phyloP scores from a whole-genome alignment of 2,797 vertebrate genomes.

The Amazona ochrocephala region DNA sequence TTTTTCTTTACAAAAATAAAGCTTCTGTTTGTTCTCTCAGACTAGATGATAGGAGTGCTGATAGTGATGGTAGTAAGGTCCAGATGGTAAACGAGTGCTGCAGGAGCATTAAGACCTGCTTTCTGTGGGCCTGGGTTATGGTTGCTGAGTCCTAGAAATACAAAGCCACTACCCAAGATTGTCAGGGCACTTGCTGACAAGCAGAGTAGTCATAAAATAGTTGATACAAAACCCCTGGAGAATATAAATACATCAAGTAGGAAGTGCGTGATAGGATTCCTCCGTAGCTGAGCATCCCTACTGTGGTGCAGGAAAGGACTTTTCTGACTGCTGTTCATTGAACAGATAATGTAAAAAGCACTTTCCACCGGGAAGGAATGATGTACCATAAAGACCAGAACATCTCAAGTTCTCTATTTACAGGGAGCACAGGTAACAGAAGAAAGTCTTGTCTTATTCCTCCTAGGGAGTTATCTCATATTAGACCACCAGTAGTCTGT shows the following conservation, averaged over 20 bases:
- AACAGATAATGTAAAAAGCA: background rate
- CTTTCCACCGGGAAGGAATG: background rate
- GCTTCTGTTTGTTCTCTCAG: background rate
- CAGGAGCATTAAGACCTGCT: background rate
- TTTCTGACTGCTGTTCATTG: background rate
- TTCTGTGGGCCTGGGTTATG: background rate
- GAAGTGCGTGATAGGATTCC: background rate
- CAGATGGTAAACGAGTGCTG: background rate
- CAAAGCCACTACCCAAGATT: background rate
- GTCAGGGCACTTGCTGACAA: background rate
- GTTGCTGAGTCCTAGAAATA: background rate
- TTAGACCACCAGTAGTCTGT: background rate
- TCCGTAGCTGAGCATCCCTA: background rate
- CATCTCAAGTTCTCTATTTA: constrained; percentile 23
- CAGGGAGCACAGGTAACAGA: constrained; percentile 74
- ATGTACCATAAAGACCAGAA: background rate
- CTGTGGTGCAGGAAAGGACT: background rate
- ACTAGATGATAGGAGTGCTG: too few relatives aligned
- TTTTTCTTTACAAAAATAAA: background rate
- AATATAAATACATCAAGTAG: background rate
- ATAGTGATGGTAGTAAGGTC: background rate
- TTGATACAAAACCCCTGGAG: background rate
- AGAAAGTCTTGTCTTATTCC: constrained; percentile 77
- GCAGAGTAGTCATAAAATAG: background rate
- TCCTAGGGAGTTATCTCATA: constrained; percentile 62